Evolutionary conservation across 35 echinoderm and acorn worm genomes (phyloP), one percentile per base, ranked within the genome.

Genomic region (Amphiura filiformis): DNA sequence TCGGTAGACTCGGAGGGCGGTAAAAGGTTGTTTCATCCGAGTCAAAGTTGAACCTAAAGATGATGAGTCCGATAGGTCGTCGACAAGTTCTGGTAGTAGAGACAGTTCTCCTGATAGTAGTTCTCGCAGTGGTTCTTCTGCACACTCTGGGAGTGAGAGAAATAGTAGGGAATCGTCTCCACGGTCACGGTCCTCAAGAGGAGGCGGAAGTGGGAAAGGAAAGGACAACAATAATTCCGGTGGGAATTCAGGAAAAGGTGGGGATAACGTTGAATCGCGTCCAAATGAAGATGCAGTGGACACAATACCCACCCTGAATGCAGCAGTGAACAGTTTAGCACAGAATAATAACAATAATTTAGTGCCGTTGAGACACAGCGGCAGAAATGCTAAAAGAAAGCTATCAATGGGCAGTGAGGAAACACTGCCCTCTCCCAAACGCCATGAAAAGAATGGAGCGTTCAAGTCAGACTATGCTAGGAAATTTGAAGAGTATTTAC

Each of bases 91-190:
- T 70, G 26, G 61, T 13, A 70, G 61, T 30, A 70, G 61, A 31
- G 61, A 70, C 26, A 70, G 61, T 31, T 70, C 61, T 23, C 61
- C 61, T n/a, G 64, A 85, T 38, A 57, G 37, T 26, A 85, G 81
- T 18, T 28, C 34, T 41, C 52, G 39, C 30, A 82, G 52, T 52
- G 81, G 52, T 56, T 82, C 40, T 34, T 42, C 28, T 32, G 56
- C 81, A 23, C 9, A 70, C 26, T 70, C 61, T 18, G 61, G 78
- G 7, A 81, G 78, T 80, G 87, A 89, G 35, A 61, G 49, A 32
- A 32, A 89, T 13, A 81, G 40, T 49, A 44, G 30, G 34, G 83
- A 26, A 22, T 80, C 78, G 4, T 80, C 78, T 34, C 78, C 78
- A 3, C 78, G 78, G 7, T 36, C 34, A 33, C 13, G 39, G 38